Evolutionary conservation across 1,140 invertebrate genomes (phyloP).

Genomic region (Megalonaias nervosa): DNA sequence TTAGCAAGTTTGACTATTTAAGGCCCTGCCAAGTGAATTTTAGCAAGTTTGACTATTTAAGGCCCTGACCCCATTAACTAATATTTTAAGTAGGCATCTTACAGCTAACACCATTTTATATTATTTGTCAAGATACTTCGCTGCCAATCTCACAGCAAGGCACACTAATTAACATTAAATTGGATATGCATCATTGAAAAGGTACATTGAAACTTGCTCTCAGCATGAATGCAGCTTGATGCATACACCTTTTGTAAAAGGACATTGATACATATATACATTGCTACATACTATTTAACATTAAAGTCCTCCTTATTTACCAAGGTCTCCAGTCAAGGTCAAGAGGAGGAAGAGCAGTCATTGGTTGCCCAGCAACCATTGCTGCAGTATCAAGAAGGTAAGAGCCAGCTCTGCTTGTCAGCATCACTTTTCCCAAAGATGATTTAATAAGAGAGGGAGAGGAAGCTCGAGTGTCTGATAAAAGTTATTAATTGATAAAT

Average conservation of each 20-base stretch:
- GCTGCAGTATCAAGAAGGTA: constrained; percentile 65
- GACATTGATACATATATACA: background rate
- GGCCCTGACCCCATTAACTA: too few species aligned
- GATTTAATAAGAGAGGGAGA: too few species aligned
- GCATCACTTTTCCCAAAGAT: too few species aligned
- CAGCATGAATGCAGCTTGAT: background rate
- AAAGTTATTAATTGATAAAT: too few species aligned
- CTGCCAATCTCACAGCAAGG: background rate
- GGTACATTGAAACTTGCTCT: background rate
- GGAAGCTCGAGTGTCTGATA: too few species aligned
- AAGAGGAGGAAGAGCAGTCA: constrained; percentile 51
- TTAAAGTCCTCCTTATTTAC: background rate
- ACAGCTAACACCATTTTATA: too few species aligned
- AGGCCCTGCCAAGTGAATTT: too few species aligned
- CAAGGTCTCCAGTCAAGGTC: constrained; percentile 9
- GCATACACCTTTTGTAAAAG: background rate
- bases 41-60: too few species aligned
- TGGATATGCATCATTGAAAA: background rate
- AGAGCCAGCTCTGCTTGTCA: background rate
- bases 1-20: too few species aligned
- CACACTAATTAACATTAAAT: background rate
- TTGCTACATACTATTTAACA: background rate
- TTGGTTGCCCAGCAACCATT: constrained; percentile 44
- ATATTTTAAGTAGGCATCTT: too few species aligned
- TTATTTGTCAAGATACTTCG: too few species aligned